A percentile compares a stretch with the other conserved stretches of the same genome.
These are phyloP conservation scores for Acanthaster planci DNA, from an alignment of 35 echinoderm and acorn worm genomes.

Conservation along the genomic window DNA sequence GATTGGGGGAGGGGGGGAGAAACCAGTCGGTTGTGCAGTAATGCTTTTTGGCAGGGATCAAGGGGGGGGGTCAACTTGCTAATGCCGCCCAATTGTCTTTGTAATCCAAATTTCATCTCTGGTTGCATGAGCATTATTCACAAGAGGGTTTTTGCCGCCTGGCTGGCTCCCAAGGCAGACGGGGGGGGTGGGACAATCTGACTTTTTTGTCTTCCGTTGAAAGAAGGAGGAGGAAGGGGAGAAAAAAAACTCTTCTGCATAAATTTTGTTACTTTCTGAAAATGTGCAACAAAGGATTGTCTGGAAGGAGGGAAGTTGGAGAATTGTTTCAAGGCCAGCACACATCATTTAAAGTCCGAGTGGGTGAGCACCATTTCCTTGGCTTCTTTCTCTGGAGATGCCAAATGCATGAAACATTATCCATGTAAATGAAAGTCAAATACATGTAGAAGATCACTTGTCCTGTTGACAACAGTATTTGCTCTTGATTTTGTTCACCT, in stretches of 20 bases:
- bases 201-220: slow-evolving; percentile 1
- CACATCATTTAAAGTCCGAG: not conserved
- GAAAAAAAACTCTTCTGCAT: not conserved
- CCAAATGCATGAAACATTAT: too few relatives aligned
- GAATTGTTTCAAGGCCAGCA: slow-evolving; percentile 14
- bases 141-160: not conserved
- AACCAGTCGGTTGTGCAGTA: not conserved
- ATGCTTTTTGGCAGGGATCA: not conserved
- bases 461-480: too few relatives aligned
- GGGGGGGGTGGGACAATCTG: not conserved
- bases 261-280: too few relatives aligned
- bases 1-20: not conserved
- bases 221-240: too few relatives aligned
- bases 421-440: too few relatives aligned
- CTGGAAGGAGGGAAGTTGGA: not conserved
- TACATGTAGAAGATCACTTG: too few relatives aligned
- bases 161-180: not conserved
- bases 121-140: not conserved
- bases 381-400: too few relatives aligned
- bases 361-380: too few relatives aligned
- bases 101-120: slow-evolving; percentile 28
- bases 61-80: not conserved
- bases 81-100: not conserved
- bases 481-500: too few relatives aligned
- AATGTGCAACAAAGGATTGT: not conserved